Conservation (phyloP, 1,140 invertebrate species). For the Acromyrmex heyeri region DNA sequence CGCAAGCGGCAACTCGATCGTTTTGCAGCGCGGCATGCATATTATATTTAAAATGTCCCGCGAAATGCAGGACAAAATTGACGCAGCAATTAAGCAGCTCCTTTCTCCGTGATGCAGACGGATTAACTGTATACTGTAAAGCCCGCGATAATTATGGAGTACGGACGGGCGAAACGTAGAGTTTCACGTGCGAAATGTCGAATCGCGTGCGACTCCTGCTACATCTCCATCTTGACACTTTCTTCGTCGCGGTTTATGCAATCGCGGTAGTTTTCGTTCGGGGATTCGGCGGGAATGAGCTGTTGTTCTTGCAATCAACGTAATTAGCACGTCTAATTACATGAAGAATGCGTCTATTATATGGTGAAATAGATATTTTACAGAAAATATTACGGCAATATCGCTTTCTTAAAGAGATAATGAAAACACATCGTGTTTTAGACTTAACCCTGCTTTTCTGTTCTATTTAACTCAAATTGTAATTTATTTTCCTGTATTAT, state of each 20-base stretch:
- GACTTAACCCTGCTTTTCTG: background rate
- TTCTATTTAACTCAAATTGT: too few species aligned
- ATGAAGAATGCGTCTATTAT: conserved; percentile 5
- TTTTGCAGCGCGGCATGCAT: conserved; percentile 30
- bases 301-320: conserved; percentile 7
- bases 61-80: conserved; percentile 41
- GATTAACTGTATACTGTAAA: conserved; percentile 47
- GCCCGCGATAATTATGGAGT: conserved; percentile 33
- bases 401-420: background rate
- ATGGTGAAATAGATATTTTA: background rate
- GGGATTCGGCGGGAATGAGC: background rate
- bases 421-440: background rate
- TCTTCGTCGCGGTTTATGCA: conserved; percentile 39
- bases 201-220: conserved; percentile 27
- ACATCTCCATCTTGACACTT: conserved; percentile 38
- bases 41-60: conserved; percentile 31
- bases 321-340: conserved; percentile 31
- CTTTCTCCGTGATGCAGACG: conserved; percentile 40
- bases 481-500: too few species aligned
- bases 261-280: conserved; percentile 33
- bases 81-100: conserved; percentile 43
- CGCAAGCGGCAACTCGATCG: background rate
- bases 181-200: conserved; percentile 35
- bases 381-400: background rate
- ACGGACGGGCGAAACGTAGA: conserved; percentile 25